phyloP scores from a whole-genome alignment of 2,888 invertebrate species.

The Hyposoter dolosus region DNA sequence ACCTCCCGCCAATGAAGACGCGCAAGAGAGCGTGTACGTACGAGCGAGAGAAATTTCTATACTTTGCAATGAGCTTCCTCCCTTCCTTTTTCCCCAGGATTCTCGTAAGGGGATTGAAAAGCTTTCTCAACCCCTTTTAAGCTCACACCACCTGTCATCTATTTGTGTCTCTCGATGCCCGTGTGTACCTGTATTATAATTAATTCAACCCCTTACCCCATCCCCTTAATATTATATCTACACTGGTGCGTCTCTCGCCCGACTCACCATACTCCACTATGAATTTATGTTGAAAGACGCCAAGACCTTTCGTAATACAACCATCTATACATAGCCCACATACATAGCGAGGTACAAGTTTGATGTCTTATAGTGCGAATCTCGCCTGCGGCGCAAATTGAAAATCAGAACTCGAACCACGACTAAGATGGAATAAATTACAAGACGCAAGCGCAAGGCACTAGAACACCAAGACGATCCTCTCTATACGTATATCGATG shows the following conservation, averaged over 20 bases:
- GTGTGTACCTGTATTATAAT: slow-evolving; percentile 50
- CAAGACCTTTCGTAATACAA: slow-evolving; percentile 36
- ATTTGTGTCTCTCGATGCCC: slow-evolving; percentile 40
- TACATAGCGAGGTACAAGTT: slow-evolving; percentile 31
- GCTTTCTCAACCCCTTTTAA: slow-evolving; percentile 13
- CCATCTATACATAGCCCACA: slow-evolving; percentile 15
- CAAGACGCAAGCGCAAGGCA: slow-evolving; percentile 61
- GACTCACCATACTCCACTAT: slow-evolving; percentile 6
- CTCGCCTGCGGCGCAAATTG: slow-evolving; percentile 78
- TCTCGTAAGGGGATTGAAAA: slow-evolving; percentile 14
- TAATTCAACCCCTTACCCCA: slow-evolving; percentile 35
- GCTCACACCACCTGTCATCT: slow-evolving; percentile 40
- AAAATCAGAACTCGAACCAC: slow-evolving; percentile 79
- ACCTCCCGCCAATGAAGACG: slow-evolving; percentile 30
- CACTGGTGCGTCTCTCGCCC: slow-evolving; percentile 6
- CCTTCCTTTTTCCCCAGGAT: slow-evolving; percentile 23
- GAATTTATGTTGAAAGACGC: slow-evolving; percentile 50
- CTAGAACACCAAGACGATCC: slow-evolving; percentile 32
- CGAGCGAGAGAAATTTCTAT: slow-evolving; percentile 54
- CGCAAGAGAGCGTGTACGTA: slow-evolving; percentile 13
- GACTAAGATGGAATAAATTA: slow-evolving; percentile 83
- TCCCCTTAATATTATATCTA: neutral
- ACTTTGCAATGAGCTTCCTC: slow-evolving; percentile 38
- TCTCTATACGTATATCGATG: neutral
- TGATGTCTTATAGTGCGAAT: slow-evolving; percentile 64